Evolutionary conservation across 2,113 vertebrate species (phyloP).

Genomic region (Microcebus griseorufus): DNA sequence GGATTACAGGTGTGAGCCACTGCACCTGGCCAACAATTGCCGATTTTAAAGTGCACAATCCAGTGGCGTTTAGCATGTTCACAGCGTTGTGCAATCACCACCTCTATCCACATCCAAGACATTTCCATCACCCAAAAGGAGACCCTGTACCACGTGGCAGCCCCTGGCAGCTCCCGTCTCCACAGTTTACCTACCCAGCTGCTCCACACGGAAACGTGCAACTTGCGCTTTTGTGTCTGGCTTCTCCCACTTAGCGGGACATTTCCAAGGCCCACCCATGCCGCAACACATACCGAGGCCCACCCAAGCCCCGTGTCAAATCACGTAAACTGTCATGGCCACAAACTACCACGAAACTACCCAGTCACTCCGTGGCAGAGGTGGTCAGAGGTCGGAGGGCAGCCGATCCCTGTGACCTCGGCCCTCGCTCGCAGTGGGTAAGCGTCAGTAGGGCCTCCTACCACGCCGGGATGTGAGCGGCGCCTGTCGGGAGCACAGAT

Average conservation of each 20-base stretch:
- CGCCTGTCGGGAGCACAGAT: background rate
- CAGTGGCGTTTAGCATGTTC: fast-evolving
- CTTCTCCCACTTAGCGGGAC: too few relatives aligned
- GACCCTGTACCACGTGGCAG: background rate
- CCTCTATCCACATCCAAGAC: too few relatives aligned
- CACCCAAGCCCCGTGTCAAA: fast-evolving
- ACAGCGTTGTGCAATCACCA: fast-evolving
- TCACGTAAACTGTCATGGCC: background rate
- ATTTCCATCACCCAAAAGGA: too few relatives aligned
- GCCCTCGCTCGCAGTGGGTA: too few relatives aligned
- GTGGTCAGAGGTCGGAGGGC: background rate
- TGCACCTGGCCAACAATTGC: background rate
- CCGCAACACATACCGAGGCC: too few relatives aligned
- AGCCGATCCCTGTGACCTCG: background rate
- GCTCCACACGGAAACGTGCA: background rate
- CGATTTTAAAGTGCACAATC: too few relatives aligned
- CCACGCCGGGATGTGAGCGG: background rate
- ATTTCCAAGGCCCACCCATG: too few relatives aligned
- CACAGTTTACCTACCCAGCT: background rate
- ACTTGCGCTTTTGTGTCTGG: background rate
- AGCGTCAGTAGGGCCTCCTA: background rate
- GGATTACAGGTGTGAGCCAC: too few relatives aligned
- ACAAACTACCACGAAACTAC: background rate
- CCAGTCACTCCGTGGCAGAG: background rate
- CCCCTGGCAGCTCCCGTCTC: background rate